These are phyloP conservation scores for Tholera decimalis DNA, from an alignment of 2,888 invertebrate species.

Conservation along the genomic window DNA sequence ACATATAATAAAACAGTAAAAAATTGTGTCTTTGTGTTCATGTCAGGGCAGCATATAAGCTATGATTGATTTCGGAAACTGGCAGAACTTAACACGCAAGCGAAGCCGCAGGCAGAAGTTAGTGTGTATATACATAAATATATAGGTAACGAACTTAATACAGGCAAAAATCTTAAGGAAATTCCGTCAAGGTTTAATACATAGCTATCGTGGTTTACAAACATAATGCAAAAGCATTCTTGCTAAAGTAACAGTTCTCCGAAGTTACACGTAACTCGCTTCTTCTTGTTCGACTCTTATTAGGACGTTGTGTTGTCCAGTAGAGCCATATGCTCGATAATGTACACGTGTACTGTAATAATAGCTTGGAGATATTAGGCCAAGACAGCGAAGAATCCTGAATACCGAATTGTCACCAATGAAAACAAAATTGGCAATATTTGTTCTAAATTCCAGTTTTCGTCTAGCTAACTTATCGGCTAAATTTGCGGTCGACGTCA, in stretches of 20 bases:
- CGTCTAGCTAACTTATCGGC: slow-evolving; percentile 1
- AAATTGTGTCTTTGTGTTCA: too few species aligned
- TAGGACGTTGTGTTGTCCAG: too few species aligned
- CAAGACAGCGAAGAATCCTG: neutral
- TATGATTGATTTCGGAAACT: too few species aligned
- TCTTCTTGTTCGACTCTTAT: neutral
- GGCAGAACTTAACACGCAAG: too few species aligned
- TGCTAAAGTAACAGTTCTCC: neutral
- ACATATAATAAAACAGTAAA: too few species aligned
- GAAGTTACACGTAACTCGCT: neutral
- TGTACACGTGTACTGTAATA: neutral
- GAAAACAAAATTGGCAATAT: neutral
- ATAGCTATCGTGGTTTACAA: neutral
- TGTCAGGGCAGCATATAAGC: too few species aligned
- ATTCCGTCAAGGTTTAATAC: neutral
- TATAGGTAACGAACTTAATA: too few species aligned
- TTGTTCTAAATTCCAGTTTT: neutral
- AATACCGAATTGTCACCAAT: neutral
- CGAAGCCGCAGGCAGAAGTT: too few species aligned
- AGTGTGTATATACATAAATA: too few species aligned
- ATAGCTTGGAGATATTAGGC: neutral
- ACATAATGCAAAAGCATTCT: neutral
- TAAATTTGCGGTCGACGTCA: neutral
- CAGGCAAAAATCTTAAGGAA: neutral
- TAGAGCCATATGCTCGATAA: neutral